Conservation (phyloP, 1,140 invertebrate species). For the Dolichoris vasculosae region DNA sequence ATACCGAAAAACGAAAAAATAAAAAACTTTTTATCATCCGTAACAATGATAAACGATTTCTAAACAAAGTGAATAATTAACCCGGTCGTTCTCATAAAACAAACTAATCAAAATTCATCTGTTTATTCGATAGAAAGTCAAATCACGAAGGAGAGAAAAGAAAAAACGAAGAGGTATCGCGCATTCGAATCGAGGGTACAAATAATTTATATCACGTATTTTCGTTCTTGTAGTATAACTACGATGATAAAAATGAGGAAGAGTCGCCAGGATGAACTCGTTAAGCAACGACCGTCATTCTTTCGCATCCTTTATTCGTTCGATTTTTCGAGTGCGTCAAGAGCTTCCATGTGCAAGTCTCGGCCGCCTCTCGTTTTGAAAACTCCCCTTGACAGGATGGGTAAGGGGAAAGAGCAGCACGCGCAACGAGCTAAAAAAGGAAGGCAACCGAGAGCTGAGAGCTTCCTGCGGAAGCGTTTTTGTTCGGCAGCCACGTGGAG, state of each 20-base stretch:
- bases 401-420: background rate
- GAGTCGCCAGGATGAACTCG: too few relatives aligned
- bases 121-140: background rate
- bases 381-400: background rate
- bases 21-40: too few relatives aligned
- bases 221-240: background rate
- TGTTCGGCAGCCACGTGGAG: constrained; percentile 27
- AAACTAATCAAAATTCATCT: background rate
- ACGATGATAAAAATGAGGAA: background rate
- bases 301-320: too few relatives aligned
- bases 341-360: too few relatives aligned
- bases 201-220: background rate
- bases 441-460: constrained; percentile 34
- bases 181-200: background rate
- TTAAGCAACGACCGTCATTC: too few relatives aligned
- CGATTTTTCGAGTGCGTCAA: too few relatives aligned
- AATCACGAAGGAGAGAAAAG: background rate
- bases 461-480: constrained; percentile 73
- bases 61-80: too few relatives aligned
- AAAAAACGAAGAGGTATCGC: background rate
- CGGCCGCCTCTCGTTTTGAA: too few relatives aligned
- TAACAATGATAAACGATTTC: too few relatives aligned
- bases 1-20: too few relatives aligned
- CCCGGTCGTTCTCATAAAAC: too few relatives aligned
- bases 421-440: constrained; percentile 13